Evolutionary conservation across 2,888 invertebrate species (phyloP).

Genomic region (Polydrusus cervinus): DNA sequence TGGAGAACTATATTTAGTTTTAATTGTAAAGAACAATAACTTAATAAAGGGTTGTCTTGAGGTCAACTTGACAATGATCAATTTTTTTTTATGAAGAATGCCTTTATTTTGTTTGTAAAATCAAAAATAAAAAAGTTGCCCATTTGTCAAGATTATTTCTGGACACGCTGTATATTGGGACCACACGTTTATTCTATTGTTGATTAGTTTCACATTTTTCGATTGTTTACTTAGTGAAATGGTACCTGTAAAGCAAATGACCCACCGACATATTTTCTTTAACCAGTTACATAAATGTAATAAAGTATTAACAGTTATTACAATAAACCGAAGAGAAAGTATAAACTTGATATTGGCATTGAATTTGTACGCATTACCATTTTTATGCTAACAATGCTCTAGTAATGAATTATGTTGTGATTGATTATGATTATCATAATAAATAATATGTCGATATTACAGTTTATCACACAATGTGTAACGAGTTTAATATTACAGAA

Average conservation of each 20-base stretch:
- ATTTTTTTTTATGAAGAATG: too few relatives aligned
- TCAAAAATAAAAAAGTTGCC: too few relatives aligned
- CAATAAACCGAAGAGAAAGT: constrained; percentile 9
- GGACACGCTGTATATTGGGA: too few relatives aligned
- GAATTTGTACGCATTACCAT: constrained; percentile 1
- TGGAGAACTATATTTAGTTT: too few relatives aligned
- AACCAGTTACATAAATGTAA: constrained; percentile 15
- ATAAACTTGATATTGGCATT: constrained; percentile 25
- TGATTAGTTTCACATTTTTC: background rate
- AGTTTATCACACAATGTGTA: background rate
- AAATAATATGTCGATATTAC: background rate
- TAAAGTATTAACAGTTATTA: background rate
- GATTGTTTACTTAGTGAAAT: background rate
- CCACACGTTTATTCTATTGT: background rate
- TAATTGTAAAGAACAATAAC: too few relatives aligned
- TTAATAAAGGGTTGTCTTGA: too few relatives aligned
- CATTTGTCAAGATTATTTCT: too few relatives aligned
- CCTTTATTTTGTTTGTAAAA: too few relatives aligned
- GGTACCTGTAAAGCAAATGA: background rate
- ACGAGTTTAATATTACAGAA: background rate
- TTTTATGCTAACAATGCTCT: too few relatives aligned
- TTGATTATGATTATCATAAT: background rate
- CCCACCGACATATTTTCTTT: background rate
- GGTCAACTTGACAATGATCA: too few relatives aligned
- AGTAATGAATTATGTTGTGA: background rate